Evolutionary conservation across 2,113 vertebrate genomes (phyloP).

Genomic region (Mesoclemmys tuberculata): DNA sequence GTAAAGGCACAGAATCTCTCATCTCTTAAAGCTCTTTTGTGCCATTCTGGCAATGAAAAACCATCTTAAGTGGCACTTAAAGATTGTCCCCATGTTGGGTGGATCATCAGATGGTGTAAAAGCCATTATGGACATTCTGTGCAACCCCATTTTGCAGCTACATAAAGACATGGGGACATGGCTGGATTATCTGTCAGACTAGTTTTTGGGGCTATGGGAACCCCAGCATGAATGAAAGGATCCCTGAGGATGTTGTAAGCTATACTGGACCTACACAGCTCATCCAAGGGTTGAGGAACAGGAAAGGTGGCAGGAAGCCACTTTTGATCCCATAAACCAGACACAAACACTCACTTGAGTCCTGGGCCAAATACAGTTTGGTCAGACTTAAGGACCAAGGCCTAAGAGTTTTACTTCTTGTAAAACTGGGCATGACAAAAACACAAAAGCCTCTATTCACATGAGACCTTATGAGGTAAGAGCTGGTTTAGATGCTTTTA

Average conservation of each 20-base stretch:
- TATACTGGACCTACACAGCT: background rate
- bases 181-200: background rate
- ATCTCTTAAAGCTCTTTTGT: background rate
- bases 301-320: background rate
- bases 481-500: background rate
- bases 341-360: fast-evolving
- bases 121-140: background rate
- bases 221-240: too few relatives aligned
- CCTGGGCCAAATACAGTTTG: background rate
- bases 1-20: background rate
- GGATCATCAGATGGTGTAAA: background rate
- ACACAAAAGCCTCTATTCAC: background rate
- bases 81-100: background rate
- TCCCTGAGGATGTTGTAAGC: background rate
- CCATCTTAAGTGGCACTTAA: background rate
- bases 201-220: too few relatives aligned
- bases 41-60: background rate
- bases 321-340: background rate
- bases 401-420: background rate
- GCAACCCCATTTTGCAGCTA: background rate
- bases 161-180: background rate
- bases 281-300: background rate
- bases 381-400: background rate
- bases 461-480: background rate
- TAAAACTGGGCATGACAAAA: background rate